phyloP scores from a whole-genome alignment of 2,797 vertebrate genomes.

The Lutjanus campechanus region DNA sequence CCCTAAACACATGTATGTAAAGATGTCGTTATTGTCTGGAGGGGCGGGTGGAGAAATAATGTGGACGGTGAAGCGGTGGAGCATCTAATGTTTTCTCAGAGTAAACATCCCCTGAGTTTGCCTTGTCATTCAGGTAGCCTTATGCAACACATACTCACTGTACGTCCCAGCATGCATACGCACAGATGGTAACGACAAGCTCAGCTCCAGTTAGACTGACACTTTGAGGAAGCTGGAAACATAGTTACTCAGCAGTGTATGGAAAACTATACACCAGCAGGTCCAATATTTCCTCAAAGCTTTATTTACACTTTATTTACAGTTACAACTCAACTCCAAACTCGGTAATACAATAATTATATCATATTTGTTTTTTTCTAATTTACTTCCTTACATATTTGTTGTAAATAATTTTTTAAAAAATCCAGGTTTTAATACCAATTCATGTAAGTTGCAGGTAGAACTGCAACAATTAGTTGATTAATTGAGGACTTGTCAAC shows the following conservation, averaged over 20 bases:
- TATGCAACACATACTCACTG: slow-evolving; percentile 37
- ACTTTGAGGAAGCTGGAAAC: slow-evolving; percentile 54
- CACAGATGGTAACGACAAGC: slow-evolving; percentile 55
- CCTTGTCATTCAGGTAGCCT: slow-evolving; percentile 59
- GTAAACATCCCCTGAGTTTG: slow-evolving; percentile 59
- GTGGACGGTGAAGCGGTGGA: slow-evolving; percentile 8
- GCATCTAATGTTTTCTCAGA: slow-evolving; percentile 21
- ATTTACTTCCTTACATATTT: neutral
- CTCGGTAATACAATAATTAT: slow-evolving; percentile 1
- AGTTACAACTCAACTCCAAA: neutral
- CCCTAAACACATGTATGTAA: neutral
- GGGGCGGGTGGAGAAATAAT: neutral
- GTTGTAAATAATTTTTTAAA: neutral
- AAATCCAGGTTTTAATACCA: neutral
- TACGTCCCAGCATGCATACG: slow-evolving; percentile 44
- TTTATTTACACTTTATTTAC: too few species aligned
- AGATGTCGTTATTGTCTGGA: neutral
- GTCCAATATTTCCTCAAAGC: slow-evolving; percentile 3
- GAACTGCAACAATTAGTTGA: too few species aligned
- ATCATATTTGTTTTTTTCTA: neutral
- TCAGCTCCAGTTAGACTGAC: slow-evolving; percentile 40
- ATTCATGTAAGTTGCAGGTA: slow-evolving; percentile 39
- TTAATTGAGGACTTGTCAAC: too few species aligned
- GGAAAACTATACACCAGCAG: slow-evolving; percentile 10
- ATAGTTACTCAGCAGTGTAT: slow-evolving; percentile 21